Conservation (phyloP, 2,888 invertebrate genomes). For the Lithophane semibrunnea region DNA sequence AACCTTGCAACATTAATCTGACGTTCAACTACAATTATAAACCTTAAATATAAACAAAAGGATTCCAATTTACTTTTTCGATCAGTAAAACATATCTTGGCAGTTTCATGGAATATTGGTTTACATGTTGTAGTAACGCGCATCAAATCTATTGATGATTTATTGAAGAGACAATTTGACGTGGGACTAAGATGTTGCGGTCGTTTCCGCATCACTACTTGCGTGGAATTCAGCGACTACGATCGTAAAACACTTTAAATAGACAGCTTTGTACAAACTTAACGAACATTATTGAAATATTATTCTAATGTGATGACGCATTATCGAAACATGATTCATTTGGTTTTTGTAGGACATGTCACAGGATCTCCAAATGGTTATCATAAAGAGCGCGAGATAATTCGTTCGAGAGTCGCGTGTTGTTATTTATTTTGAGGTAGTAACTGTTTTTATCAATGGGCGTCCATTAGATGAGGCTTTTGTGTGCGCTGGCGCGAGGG, state of each 20-base stretch:
- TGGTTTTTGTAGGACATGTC: conserved; percentile 62
- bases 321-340: conserved; percentile 64
- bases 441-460: conserved; percentile 81
- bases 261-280: conserved; percentile 56
- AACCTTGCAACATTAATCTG: conserved; percentile 56
- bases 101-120: conserved; percentile 78
- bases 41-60: conserved; percentile 71
- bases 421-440: conserved; percentile 80
- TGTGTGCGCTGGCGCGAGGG: conserved; percentile 73
- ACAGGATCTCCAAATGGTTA: conserved; percentile 66
- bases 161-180: conserved; percentile 82
- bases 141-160: conserved; percentile 79
- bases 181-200: conserved; percentile 79
- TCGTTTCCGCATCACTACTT: conserved; percentile 79
- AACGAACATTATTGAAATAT: conserved; percentile 62
- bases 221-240: conserved; percentile 76
- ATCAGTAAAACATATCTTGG: conserved; percentile 74
- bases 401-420: conserved; percentile 70
- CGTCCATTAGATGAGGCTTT: conserved; percentile 75
- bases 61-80: conserved; percentile 53
- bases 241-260: conserved; percentile 64
- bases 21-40: conserved; percentile 69
- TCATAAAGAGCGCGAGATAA: conserved; percentile 75
- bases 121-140: conserved; percentile 81
- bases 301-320: conserved; percentile 68